Evolutionary conservation across 2,888 invertebrate species (phyloP).

Genomic region (Periphyllus acericola): DNA sequence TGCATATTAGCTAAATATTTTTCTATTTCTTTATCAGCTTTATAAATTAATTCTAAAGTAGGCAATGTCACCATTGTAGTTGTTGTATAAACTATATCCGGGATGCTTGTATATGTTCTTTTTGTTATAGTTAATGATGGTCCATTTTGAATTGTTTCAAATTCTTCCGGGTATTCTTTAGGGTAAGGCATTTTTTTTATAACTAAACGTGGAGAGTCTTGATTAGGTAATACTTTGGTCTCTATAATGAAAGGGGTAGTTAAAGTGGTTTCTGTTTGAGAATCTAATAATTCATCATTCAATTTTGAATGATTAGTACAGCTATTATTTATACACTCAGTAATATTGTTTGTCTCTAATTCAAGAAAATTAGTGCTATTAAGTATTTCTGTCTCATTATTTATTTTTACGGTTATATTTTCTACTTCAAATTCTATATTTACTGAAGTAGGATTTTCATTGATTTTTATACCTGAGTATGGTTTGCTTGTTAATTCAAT

Average conservation of each 20-base stretch:
- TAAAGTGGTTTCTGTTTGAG: conserved; percentile 5
- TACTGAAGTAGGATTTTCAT: conserved; percentile 14
- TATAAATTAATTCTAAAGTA: conserved; percentile 61
- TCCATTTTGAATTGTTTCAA: conserved; percentile 63
- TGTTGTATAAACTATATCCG: conserved; percentile 63
- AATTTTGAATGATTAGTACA: conserved; percentile 18
- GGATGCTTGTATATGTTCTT: conserved; percentile 63
- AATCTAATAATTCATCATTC: conserved; percentile 24
- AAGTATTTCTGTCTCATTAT: background rate
- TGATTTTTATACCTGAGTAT: background rate
- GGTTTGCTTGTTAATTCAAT: background rate
- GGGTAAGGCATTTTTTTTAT: conserved; percentile 62
- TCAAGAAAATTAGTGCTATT: conserved; percentile 32
- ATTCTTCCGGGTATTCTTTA: conserved; percentile 63
- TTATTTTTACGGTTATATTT: conserved; percentile 4
- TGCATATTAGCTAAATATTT: conserved; percentile 25
- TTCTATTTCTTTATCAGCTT: conserved; percentile 62
- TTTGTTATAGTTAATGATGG: conserved; percentile 63
- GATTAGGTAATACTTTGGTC: conserved; percentile 48
- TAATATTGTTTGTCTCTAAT: background rate
- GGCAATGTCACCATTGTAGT: conserved; percentile 63
- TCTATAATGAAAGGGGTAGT: conserved; percentile 54
- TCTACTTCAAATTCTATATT: background rate
- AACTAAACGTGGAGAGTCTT: background rate
- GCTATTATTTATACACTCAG: conserved; percentile 40